These are phyloP conservation scores for Sarcophaga carnaria DNA, from an alignment of 2,888 invertebrate species.

Conservation along the genomic window DNA sequence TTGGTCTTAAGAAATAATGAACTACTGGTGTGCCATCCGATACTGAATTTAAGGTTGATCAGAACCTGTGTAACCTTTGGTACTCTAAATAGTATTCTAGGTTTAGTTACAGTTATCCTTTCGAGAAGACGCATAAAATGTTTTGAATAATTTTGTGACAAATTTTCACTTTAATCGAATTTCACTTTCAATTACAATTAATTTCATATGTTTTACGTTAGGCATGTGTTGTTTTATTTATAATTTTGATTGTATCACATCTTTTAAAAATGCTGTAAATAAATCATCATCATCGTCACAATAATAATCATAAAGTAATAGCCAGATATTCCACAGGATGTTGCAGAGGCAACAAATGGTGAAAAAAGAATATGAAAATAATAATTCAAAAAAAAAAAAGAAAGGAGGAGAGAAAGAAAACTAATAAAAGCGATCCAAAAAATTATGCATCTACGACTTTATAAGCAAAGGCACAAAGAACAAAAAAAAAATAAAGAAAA, in stretches of 20 bases:
- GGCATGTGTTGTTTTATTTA: conserved; percentile 32
- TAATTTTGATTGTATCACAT: neutral
- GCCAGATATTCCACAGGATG: conserved; percentile 30
- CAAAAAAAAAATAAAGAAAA: neutral
- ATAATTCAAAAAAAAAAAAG: conserved; percentile 19
- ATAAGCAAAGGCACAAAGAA: neutral
- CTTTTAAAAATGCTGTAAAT: conserved; percentile 65
- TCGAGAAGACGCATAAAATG: no score
- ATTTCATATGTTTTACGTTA: conserved; percentile 20
- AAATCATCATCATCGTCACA: conserved; percentile 49
- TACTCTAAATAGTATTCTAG: no score
- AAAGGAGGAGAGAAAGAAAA: conserved; percentile 44
- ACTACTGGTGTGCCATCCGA: no score
- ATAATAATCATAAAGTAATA: conserved; percentile 44
- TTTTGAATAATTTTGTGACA: no score
- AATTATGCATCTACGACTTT: conserved; percentile 30
- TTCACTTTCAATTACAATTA: neutral
- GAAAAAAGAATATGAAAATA: conserved; percentile 11
- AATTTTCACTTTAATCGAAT: no score
- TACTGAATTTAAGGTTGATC: no score
- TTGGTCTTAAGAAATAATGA: no score
- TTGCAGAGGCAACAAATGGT: conserved; percentile 56
- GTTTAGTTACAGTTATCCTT: no score
- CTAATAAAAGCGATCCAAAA: neutral
- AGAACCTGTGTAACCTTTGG: no score